Evolutionary conservation across 2,797 vertebrate genomes (phyloP).

Genomic region (Dryobates pubescens): DNA sequence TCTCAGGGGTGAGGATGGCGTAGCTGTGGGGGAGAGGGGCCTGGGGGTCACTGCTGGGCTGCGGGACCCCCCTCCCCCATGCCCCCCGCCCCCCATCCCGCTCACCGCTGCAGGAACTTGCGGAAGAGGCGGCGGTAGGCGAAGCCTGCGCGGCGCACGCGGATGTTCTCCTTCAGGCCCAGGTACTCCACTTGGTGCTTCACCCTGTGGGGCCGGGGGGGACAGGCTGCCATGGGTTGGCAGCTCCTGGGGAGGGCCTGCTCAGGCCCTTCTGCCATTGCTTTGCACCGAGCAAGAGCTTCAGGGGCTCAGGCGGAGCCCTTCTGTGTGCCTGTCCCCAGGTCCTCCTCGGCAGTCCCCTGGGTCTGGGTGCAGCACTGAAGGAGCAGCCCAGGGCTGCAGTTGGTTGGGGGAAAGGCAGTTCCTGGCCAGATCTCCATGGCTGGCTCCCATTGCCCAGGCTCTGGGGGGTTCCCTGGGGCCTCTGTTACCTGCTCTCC

Average conservation of each 20-base stretch:
- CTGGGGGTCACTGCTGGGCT: fast-evolving
- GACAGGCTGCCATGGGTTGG: neutral
- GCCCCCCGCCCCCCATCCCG: fast-evolving
- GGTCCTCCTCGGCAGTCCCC: neutral
- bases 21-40: constrained; percentile 79
- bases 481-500: constrained; percentile 87
- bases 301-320: neutral
- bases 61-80: fast-evolving
- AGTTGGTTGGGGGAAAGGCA: neutral
- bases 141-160: constrained; percentile 91
- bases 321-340: fast-evolving
- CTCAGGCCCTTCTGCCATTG: fast-evolving
- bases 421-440: neutral
- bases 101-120: constrained; percentile 93
- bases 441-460: fast-evolving
- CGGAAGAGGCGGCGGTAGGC: constrained; percentile 91
- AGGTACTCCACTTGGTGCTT: constrained; percentile 96
- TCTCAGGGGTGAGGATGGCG: constrained; percentile 91
- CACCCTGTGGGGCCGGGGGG: constrained; percentile 75
- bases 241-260: neutral
- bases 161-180: constrained; percentile 93
- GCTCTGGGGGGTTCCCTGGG: neutral
- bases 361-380: neutral
- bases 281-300: fast-evolving
- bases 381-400: neutral